These are phyloP conservation scores for Tinea trinotella DNA, from an alignment of 2,888 invertebrate species.

Conservation along the genomic window DNA sequence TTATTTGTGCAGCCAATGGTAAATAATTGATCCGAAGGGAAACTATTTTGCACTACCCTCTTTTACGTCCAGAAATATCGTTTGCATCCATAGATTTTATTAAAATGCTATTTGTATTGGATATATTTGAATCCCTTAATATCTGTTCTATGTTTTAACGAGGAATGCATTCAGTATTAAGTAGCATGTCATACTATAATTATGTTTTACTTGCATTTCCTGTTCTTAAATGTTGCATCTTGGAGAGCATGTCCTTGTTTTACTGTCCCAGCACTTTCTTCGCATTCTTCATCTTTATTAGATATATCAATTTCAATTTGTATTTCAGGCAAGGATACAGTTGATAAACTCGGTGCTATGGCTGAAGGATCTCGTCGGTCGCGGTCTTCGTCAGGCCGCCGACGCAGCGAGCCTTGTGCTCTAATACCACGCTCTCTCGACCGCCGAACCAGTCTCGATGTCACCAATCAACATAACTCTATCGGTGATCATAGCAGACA, in stretches of 20 bases:
- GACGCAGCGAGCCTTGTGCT: conserved; percentile 57
- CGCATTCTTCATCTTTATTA: neutral
- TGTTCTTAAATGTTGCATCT: neutral
- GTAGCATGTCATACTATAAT: too few relatives aligned
- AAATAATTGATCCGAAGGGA: too few relatives aligned
- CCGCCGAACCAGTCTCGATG: conserved; percentile 73
- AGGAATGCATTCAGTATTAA: too few relatives aligned
- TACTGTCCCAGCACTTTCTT: neutral
- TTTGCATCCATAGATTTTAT: too few relatives aligned
- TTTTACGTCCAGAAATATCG: too few relatives aligned
- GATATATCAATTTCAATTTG: neutral
- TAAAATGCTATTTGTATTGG: too few relatives aligned
- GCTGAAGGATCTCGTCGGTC: conserved; percentile 44
- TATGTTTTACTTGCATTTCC: too few relatives aligned
- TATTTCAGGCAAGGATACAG: conserved; percentile 69
- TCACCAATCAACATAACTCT: conserved; percentile 46
- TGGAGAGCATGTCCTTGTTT: neutral
- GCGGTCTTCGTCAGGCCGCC: conserved; percentile 59
- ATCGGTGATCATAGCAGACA: conserved; percentile 35
- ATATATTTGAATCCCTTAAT: too few relatives aligned
- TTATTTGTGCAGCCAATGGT: too few relatives aligned
- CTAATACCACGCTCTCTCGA: conserved; percentile 23
- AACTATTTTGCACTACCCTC: neutral
- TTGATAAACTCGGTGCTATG: conserved; percentile 64
- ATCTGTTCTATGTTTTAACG: too few relatives aligned